phyloP scores from a whole-genome alignment of 1,140 invertebrate species.

The Drosophila miranda region DNA sequence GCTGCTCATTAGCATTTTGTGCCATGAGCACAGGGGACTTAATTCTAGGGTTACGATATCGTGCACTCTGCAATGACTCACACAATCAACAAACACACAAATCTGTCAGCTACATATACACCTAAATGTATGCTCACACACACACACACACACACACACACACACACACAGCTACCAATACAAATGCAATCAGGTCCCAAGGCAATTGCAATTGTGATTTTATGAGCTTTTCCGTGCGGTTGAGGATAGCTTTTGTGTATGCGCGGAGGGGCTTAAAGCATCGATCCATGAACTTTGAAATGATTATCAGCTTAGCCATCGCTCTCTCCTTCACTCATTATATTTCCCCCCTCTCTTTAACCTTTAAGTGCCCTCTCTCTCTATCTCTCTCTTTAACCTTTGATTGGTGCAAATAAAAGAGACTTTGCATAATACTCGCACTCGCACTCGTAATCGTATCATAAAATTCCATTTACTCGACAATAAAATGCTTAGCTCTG shows the following conservation, averaged over 20 bases:
- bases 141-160: slow-evolving; percentile 16
- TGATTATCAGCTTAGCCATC: slow-evolving; percentile 2
- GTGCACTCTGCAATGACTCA: slow-evolving; percentile 55
- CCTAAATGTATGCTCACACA: slow-evolving; percentile 32
- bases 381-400: slow-evolving; percentile 28
- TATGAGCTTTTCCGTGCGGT: slow-evolving; percentile 48
- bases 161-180: slow-evolving; percentile 32
- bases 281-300: slow-evolving; percentile 23
- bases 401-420: slow-evolving; percentile 21
- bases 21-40: slow-evolving; percentile 40
- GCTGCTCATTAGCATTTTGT: slow-evolving; percentile 57
- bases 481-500: slow-evolving; percentile 62
- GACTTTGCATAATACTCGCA: no score
- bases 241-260: slow-evolving; percentile 25
- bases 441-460: no score
- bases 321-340: slow-evolving; percentile 5
- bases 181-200: slow-evolving; percentile 19
- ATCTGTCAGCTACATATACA: slow-evolving; percentile 23
- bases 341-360: slow-evolving; percentile 11
- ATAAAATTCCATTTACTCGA: slow-evolving; percentile 54
- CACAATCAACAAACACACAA: slow-evolving; percentile 37
- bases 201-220: slow-evolving; percentile 66
- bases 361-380: slow-evolving; percentile 16
- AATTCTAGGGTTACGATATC: slow-evolving; percentile 51
- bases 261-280: slow-evolving; percentile 21